Evolutionary conservation across 2,113 vertebrate genomes (phyloP), one percentile per base, ranked within the genome.

Genomic region (Indicator maculatus): DNA sequence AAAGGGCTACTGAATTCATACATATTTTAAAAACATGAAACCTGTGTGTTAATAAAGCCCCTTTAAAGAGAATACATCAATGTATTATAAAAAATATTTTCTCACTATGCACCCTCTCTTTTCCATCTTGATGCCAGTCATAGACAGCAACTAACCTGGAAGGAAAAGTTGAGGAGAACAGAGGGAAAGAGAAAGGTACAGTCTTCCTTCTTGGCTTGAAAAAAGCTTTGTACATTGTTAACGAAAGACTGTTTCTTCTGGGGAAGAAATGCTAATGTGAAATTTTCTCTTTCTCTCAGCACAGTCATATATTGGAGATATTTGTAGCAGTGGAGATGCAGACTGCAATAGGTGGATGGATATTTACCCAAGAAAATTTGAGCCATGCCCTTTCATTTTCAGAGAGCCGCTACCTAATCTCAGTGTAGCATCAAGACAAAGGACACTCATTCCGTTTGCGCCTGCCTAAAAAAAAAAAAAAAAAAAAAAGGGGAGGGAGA

Each of bases 361-460:
- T 98, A 97, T 98, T 98, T 98, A 98, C 97, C 96, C 96, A 96
- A 96, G 96, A 96, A 98, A 98, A 98, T 98, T 93, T 97, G 94
- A 98, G 97, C 96, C 96, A 71, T 72, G 83, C 95, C 95, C 97
- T 98, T 97, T 97, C 96, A 97, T 98, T 98, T 97, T 94, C 95
- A 95, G 86, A 95, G 95, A 96, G 96, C 94, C 8, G 91, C 96
- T 96, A 96, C 95, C 95, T 97, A 97, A 98, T 98, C 96, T 97
- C 93, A 89, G 86, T 77, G 85, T 97, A 93, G 83, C 97, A 96
- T 97, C 91, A 92, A 96, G 97, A 97, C 97, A 98, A 98, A 98
- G 97, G 97, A 95, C 96, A 97, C 95, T 96, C 95, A 94, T 96
- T 97, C 87, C 14, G 77, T 94, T 83, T 95, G 89, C 6, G 90